Conservation (phyloP, 53 echinoderm and acorn worm species). For the Actinopyga echinites region DNA sequence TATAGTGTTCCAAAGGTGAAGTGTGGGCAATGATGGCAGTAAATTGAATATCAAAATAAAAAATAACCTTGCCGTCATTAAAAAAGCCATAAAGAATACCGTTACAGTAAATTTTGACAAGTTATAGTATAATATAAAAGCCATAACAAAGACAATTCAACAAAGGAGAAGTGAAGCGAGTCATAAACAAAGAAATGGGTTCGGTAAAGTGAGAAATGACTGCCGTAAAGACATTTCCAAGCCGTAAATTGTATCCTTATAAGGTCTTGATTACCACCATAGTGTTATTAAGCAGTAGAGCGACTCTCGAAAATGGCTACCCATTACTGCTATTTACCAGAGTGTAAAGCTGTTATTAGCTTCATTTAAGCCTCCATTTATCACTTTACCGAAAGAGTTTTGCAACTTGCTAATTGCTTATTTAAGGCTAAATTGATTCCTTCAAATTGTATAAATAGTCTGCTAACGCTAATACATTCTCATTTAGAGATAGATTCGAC, state of each 20-base stretch:
- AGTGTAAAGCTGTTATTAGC: neutral
- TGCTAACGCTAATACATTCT: neutral
- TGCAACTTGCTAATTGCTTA: conserved; percentile 12
- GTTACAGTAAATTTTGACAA: no score
- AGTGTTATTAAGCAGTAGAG: conserved; percentile 3
- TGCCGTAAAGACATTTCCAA: conserved; percentile 26
- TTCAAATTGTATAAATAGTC: conserved; percentile 25
- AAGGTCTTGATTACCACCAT: conserved; percentile 2
- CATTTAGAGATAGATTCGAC: neutral
- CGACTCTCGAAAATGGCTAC: neutral
- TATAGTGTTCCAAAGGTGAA: no score
- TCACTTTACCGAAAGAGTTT: conserved; percentile 6
- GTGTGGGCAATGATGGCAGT: no score
- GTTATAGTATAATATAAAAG: no score
- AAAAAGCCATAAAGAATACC: no score
- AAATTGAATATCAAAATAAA: no score
- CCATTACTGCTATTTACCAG: neutral
- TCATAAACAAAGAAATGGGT: conserved; percentile 6
- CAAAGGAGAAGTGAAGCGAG: no score
- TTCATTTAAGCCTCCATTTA: neutral
- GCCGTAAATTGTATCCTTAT: conserved; percentile 12
- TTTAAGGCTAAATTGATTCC: conserved; percentile 24
- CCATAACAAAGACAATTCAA: no score
- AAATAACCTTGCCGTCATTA: no score
- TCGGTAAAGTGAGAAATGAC: neutral